phyloP scores from a whole-genome alignment of 1,140 invertebrate genomes.

The Cydia pomonella region DNA sequence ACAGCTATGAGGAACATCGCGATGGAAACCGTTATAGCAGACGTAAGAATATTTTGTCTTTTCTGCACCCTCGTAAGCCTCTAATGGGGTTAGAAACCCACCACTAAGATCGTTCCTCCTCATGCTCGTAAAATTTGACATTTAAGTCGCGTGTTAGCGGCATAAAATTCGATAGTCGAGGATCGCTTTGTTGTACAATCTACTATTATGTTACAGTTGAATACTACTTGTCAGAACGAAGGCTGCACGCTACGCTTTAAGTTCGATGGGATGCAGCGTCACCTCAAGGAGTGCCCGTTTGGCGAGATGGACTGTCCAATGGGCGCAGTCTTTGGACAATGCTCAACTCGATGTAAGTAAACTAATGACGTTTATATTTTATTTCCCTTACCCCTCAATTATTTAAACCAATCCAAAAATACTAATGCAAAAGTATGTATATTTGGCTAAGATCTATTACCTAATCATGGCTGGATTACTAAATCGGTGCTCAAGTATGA shows the following conservation, averaged over 20 bases:
- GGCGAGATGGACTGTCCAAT: constrained; percentile 19
- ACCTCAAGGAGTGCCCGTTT: constrained; percentile 22
- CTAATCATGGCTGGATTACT: no score
- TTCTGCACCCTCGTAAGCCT: not conserved
- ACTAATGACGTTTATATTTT: not conserved
- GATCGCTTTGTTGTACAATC: no score
- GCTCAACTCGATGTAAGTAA: constrained; percentile 7
- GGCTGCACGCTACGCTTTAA: not conserved
- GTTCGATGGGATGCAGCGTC: not conserved
- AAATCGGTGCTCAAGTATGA: no score
- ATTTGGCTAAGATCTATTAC: no score
- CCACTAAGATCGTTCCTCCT: no score
- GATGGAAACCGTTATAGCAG: constrained; percentile 44
- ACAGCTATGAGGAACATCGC: constrained; percentile 51
- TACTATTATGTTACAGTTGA: constrained; percentile 13
- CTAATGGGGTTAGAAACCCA: no score
- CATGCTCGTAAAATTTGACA: no score
- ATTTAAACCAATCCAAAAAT: no score
- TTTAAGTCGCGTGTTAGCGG: no score
- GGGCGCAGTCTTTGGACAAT: constrained; percentile 6
- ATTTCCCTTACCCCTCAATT: not conserved
- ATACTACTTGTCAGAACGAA: not conserved
- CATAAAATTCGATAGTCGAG: no score
- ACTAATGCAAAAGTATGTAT: no score
- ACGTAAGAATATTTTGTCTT: constrained; percentile 37